Conservation (phyloP, 2,888 invertebrate species). For the Hypercompe scribonia region DNA sequence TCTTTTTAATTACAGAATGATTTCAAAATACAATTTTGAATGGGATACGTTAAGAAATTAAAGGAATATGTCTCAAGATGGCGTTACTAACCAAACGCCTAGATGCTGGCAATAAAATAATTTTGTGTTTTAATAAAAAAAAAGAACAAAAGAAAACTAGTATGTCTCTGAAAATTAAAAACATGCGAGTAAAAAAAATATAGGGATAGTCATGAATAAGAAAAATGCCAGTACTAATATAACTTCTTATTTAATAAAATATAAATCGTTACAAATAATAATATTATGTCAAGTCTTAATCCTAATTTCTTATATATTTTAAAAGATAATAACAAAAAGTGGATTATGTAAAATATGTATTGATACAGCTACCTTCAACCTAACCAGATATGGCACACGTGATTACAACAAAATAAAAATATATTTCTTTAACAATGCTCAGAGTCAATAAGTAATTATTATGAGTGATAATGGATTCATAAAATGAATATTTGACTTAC, state of each 20-base stretch:
- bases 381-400: constrained; percentile 24
- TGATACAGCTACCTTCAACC: constrained; percentile 17
- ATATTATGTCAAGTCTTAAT: background rate
- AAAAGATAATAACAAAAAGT: background rate
- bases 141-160: too few relatives aligned
- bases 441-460: background rate
- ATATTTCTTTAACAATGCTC: background rate
- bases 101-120: too few relatives aligned
- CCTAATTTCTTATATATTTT: background rate
- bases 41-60: too few relatives aligned
- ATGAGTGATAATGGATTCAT: background rate
- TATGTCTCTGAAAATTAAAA: too few relatives aligned
- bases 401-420: constrained; percentile 3
- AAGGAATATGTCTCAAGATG: too few relatives aligned
- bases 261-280: background rate
- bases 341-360: constrained; percentile 5
- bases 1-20: background rate
- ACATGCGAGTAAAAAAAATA: too few relatives aligned
- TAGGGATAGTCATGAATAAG: background rate
- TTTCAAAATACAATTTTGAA: too few relatives aligned
- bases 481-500: background rate
- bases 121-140: too few relatives aligned
- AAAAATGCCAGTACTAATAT: background rate
- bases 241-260: constrained; percentile 7
- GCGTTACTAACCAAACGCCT: too few relatives aligned